A percentile compares a stretch with the other conserved stretches of the same genome.
phyloP scores from a whole-genome alignment of 2,888 invertebrate species.

The Leucoptera coffeella region DNA sequence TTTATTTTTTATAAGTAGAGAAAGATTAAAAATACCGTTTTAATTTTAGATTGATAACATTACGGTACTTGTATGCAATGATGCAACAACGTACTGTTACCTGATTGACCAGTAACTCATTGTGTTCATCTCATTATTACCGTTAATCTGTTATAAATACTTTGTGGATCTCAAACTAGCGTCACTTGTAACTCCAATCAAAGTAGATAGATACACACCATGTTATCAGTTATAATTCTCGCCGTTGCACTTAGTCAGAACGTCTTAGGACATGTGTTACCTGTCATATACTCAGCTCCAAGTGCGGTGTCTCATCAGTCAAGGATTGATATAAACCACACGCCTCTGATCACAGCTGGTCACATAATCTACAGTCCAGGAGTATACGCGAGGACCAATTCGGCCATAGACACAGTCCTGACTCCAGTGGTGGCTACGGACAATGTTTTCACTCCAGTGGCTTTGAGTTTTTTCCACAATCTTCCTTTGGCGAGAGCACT shows the following conservation, averaged over 20 bases:
- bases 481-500: slow-evolving; percentile 28
- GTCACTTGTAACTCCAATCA: slow-evolving; percentile 10
- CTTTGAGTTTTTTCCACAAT: slow-evolving; percentile 26
- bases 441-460: slow-evolving; percentile 21
- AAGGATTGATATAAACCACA: slow-evolving; percentile 24
- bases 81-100: too few relatives aligned
- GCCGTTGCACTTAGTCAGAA: too few relatives aligned
- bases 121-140: too few relatives aligned
- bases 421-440: slow-evolving; percentile 16
- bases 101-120: too few relatives aligned
- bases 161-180: slow-evolving; percentile 15
- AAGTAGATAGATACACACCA: neutral
- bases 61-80: too few relatives aligned
- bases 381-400: slow-evolving; percentile 12
- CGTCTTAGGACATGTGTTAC: slow-evolving; percentile 18
- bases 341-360: slow-evolving; percentile 31
- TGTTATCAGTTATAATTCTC: too few relatives aligned
- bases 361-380: slow-evolving; percentile 24
- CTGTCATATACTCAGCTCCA: slow-evolving; percentile 20
- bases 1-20: too few relatives aligned
- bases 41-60: too few relatives aligned
- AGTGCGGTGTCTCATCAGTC: slow-evolving; percentile 16
- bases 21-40: too few relatives aligned
- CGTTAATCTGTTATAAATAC: slow-evolving; percentile 36
- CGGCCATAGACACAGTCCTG: slow-evolving; percentile 12